Evolutionary conservation across 2,113 vertebrate species (phyloP).

Genomic region (Pycnonotus jocosus): DNA sequence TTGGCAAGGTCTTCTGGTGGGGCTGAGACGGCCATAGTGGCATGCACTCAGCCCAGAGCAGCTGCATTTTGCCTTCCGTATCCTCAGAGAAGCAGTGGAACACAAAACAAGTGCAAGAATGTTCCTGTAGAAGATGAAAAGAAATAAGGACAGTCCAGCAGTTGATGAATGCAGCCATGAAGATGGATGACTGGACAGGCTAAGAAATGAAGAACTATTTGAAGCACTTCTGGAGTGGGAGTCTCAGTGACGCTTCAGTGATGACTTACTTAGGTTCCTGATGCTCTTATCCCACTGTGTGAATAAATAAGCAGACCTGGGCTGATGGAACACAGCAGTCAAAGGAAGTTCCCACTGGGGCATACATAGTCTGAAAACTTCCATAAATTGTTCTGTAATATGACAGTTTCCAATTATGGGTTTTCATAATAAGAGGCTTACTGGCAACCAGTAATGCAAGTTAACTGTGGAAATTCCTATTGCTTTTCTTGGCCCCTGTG

Average conservation of each 20-base stretch:
- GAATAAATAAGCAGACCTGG: constrained; percentile 38
- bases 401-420: constrained; percentile 56
- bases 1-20: not conserved
- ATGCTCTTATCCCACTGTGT: not conserved
- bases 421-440: constrained; percentile 62
- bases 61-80: not conserved
- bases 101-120: not conserved
- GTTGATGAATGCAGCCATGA: not conserved
- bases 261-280: not conserved
- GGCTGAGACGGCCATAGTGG: not conserved
- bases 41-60: not conserved
- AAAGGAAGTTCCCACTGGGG: constrained; percentile 34
- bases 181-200: not conserved
- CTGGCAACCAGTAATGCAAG: constrained; percentile 66
- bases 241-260: not conserved
- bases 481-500: constrained; percentile 82
- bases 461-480: constrained; percentile 81
- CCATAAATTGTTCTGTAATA: constrained; percentile 56
- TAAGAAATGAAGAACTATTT: not conserved
- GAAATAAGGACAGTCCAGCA: not conserved
- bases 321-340: constrained; percentile 32
- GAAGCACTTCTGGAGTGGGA: not conserved
- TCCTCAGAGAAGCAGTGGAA: not conserved
- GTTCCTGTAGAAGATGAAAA: not conserved
- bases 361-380: constrained; percentile 16